Conservation (phyloP, 2,113 vertebrate species). For the Megaceryle maxima region DNA sequence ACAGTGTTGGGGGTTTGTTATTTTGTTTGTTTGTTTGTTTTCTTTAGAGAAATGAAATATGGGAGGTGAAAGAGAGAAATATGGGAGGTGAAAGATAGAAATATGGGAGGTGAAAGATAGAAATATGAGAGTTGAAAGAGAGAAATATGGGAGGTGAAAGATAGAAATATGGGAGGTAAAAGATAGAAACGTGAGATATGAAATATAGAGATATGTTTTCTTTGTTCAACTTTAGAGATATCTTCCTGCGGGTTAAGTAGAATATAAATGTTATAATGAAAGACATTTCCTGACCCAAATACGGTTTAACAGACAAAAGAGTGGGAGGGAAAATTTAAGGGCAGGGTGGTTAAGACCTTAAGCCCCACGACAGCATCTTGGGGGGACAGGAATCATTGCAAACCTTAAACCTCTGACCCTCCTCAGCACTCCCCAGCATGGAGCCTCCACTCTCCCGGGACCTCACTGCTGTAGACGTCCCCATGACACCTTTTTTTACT, state of each 20-base stretch:
- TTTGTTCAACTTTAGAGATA: neutral
- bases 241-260: neutral
- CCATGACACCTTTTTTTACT: fast-evolving
- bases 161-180: too few relatives aligned
- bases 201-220: neutral
- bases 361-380: fast-evolving
- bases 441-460: neutral
- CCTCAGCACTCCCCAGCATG: neutral
- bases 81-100: too few relatives aligned
- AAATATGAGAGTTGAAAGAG: too few relatives aligned
- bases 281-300: neutral
- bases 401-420: neutral
- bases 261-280: neutral
- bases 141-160: too few relatives aligned
- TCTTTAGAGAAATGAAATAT: too few relatives aligned
- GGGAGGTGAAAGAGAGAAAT: too few relatives aligned
- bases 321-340: neutral
- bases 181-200: too few relatives aligned
- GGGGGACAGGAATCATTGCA: neutral
- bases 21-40: too few relatives aligned
- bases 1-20: too few relatives aligned
- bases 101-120: too few relatives aligned
- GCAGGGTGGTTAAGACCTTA: neutral
- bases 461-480: neutral
- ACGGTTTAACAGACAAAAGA: neutral